Base-by-base conservation (phyloP, 2,113 vertebrate species). In the Shinisaurus crocodilurus region DNA sequence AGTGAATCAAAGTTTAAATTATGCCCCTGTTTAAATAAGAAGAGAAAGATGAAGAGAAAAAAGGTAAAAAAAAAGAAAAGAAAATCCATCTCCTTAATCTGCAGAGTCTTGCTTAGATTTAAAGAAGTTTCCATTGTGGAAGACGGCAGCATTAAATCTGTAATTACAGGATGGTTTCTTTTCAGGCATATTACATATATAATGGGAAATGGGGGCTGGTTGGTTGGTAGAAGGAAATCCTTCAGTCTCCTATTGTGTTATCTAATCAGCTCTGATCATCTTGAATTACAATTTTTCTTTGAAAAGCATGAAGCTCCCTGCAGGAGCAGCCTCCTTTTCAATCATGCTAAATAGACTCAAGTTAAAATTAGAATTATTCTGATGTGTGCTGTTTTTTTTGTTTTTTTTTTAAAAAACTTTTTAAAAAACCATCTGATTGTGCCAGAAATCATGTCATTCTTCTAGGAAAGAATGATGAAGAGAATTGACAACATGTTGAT, bases 261-360 rank as follows among this genome's bases (percentile, higher is more conserved):
- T 50, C 34, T 92, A 92, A 89, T 92, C 57, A 82, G 93, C 94
- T 97, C 88, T 85, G 70, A 81, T 96, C n/a, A 90, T 89, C 85
- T 77, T 90, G 87, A 95, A 67, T 91, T 90, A 93, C 4, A 2
- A 34, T 92, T 94, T 92, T 79, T 81, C 94, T 96, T 91, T 94
- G 88, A 94, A 94, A 95, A 8, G 72, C 20, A 93, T 54, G 65
- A 92, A 65, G 76, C 63, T 82, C 23, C 88, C 86, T 82, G 76
- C 45, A 88, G 45, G 32, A 88, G 29, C 18, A 89, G 80, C 16
- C 13, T 82, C 74, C 91, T 57, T 90, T 90, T 79, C 79, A 34
- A 0, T 63, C 84, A 87, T 85, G 20, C 40, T 93, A 90, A 91
- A 77, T 15, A 91, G 79, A 92, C 37, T 69, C 94, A 87, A 96